Base-by-base conservation (phyloP, 2,797 vertebrate species). In the Pantherophis alleghaniensis region DNA sequence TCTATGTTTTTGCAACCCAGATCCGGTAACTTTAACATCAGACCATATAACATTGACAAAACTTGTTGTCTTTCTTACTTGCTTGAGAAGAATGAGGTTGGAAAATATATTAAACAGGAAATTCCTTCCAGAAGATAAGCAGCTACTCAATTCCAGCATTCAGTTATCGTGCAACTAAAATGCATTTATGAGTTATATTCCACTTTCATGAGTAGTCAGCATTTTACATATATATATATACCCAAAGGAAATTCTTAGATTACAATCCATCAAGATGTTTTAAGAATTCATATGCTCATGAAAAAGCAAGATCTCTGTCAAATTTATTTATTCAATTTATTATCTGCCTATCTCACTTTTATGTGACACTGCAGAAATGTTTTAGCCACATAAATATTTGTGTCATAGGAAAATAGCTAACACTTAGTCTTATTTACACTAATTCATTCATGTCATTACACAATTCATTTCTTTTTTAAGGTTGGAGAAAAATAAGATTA, bases 51-150 rank as follows among this genome's bases (percentile, higher is more conserved):
- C 92, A 42, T 94, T 92, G 91, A 90, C 87, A 93, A 94, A 96
- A 95, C 95, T 96, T 96, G 96, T 97, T 96, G 97, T 97, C 96
- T 97, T 97, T 96, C 95, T 96, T 96, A 90, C 91, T 87, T 97
- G 97, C 56, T 93, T 91, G 94, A 96, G 96, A 97, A 96, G 96
- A 97, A 97, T 96, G 95, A 96, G 95, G 79, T 95, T 96, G 94
- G 94, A 97, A 96, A 95, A 47, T 95, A 94, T 96, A 92, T 96
- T 97, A 97, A 83, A 97, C 98, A 98, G 98, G 98, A 98, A 98
- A 97, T 97, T 98, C 97, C 97, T 96, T 95, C 97, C 95, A 87
- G 92, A 96, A 97, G 97, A 98, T 98, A 98, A 98, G 97, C 97
- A 97, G 97, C 96, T 98, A 97, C 93, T 96, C 47, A 32, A 90